Percentiles rank a stretch among this genome's conserved stretches.
phyloP scores from a whole-genome alignment of 2,888 invertebrate species.

The Nomada fabriciana region DNA sequence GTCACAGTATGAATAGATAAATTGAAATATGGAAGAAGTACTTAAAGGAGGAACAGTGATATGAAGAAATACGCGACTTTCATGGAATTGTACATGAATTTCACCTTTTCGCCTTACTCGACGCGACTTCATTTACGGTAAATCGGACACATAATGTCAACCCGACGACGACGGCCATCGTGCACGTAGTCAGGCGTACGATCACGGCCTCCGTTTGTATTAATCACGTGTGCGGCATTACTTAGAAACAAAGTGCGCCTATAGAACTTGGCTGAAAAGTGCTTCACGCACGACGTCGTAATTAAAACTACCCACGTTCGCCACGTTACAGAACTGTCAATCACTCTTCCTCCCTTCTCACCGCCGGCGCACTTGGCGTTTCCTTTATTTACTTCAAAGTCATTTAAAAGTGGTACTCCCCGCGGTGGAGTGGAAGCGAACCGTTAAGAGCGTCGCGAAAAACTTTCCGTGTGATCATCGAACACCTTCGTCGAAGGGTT shows the following conservation, averaged over 20 bases:
- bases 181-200: no score
- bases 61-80: no score
- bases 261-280: background rate
- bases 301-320: background rate
- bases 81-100: no score
- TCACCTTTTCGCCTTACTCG: no score
- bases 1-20: no score
- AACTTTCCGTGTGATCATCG: slow-evolving; percentile 52
- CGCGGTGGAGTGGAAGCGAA: slow-evolving; percentile 24
- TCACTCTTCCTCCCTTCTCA: background rate
- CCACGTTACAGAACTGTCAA: background rate
- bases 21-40: no score
- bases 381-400: slow-evolving; percentile 44
- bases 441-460: slow-evolving; percentile 45
- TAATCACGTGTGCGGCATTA: background rate
- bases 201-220: background rate
- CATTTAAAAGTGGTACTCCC: slow-evolving; percentile 42
- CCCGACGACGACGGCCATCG: no score
- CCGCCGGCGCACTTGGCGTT: background rate
- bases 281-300: background rate
- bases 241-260: background rate
- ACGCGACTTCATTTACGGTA: no score
- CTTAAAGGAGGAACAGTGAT: no score
- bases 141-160: no score
- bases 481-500: slow-evolving; percentile 53